phyloP scores from a whole-genome alignment of 2,888 invertebrate species.

The Macrophya alboannulata region DNA sequence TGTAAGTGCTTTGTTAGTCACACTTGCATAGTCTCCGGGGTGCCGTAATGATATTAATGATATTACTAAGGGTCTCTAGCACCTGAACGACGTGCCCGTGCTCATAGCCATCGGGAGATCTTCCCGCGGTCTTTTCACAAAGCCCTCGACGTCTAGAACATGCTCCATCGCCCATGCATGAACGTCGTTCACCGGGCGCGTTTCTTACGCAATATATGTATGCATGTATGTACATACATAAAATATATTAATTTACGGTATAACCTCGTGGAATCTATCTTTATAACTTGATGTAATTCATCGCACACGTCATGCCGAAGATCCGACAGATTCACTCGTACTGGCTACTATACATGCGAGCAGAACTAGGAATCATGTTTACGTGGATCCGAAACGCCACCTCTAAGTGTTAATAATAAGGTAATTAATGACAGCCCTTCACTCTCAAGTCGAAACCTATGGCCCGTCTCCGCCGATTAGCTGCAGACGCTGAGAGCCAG shows the following conservation, averaged over 20 bases:
- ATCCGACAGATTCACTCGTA: not conserved
- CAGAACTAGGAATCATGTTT: not conserved
- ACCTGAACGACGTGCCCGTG: slow-evolving; percentile 43
- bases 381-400: not conserved
- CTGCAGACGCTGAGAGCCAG: slow-evolving; percentile 2
- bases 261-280: slow-evolving; percentile 28
- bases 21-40: slow-evolving; percentile 51
- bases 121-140: slow-evolving; percentile 49
- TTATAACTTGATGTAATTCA: slow-evolving; percentile 12
- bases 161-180: slow-evolving; percentile 47
- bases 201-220: slow-evolving; percentile 16
- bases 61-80: slow-evolving; percentile 45
- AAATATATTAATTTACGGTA: slow-evolving; percentile 3
- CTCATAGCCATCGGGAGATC: slow-evolving; percentile 39
- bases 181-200: slow-evolving; percentile 21
- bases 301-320: not conserved
- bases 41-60: slow-evolving; percentile 53
- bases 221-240: not conserved
- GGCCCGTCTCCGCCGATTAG: not conserved
- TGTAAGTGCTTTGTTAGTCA: slow-evolving; percentile 52
- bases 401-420: slow-evolving; percentile 10
- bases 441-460: slow-evolving; percentile 26
- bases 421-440: slow-evolving; percentile 22
- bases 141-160: slow-evolving; percentile 34
- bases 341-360: not conserved